A percentile compares a stretch with the other conserved stretches of the same genome.
Conservation (phyloP, 2,888 invertebrate species). For the Drosophila kambysellisi region DNA sequence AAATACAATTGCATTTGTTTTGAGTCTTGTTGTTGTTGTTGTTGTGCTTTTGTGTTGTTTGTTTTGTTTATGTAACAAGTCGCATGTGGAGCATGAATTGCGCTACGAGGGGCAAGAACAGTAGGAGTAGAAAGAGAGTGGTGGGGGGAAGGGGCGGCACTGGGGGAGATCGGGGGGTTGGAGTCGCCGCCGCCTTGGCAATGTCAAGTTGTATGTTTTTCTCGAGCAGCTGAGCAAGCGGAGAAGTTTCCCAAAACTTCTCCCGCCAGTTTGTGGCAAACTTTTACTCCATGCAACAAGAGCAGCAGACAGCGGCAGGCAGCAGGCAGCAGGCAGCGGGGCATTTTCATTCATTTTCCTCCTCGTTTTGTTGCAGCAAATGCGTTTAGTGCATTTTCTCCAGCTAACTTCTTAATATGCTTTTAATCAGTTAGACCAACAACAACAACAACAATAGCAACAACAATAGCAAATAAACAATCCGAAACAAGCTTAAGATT, state of each 20-base stretch:
- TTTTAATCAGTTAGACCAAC: conserved; percentile 70
- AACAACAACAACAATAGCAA: conserved; percentile 20
- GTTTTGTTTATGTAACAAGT: conserved; percentile 48
- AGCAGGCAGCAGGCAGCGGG: background rate
- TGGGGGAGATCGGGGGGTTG: too few species aligned
- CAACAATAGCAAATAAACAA: conserved; percentile 15
- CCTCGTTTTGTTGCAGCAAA: conserved; percentile 34
- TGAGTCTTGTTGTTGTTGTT: background rate
- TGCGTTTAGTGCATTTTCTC: conserved; percentile 61
- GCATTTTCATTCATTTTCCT: conserved; percentile 39
- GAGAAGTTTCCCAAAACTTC: conserved; percentile 35
- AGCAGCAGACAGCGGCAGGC: background rate
- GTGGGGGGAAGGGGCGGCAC: background rate
- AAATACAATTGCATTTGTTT: conserved; percentile 46
- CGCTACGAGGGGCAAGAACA: background rate
- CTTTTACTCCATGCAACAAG: conserved; percentile 30
- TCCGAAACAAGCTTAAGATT: conserved; percentile 34
- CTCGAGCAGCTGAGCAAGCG: conserved; percentile 16
- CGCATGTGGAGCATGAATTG: conserved; percentile 43
- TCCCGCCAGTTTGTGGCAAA: conserved; percentile 23
- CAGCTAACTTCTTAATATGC: conserved; percentile 75
- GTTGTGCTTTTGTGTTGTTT: conserved; percentile 17
- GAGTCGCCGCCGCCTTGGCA: conserved; percentile 20
- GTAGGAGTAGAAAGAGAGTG: background rate
- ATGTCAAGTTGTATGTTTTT: conserved; percentile 55